Base-by-base conservation (phyloP, 2,888 invertebrate species). In the Sturmia bella region DNA sequence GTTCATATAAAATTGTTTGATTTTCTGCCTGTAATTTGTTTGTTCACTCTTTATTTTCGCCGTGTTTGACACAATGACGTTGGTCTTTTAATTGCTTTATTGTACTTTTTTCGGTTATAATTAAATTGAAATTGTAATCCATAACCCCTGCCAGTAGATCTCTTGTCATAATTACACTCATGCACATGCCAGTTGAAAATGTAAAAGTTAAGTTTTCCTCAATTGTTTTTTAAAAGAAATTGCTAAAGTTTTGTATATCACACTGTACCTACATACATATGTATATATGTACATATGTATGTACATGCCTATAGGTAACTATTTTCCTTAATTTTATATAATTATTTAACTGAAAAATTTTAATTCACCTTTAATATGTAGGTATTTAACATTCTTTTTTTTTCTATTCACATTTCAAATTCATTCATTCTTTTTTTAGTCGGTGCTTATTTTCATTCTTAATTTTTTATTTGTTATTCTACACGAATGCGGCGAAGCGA, bases 51-150 rank as follows among this genome's bases (percentile, higher is more conserved):
- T 56, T 43, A 32, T 32, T 64, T 82, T 82, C 74, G 74, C 78
- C 74, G 27, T 59, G 39, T 66, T 82, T 74, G 74, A 74, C 78
- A 74, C 78, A 78, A 78, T 78, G 82, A 82, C 78, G 78, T 82
- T 69, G 52, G 77, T 74, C 64, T 66, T 64, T 74, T 54, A 17
- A 54, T 72, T 68, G 41, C 54, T 69, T 59, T 15, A 50, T 59
- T 75, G 41, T 11, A 41, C 17, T 66, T 61, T 56, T 27, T 64
- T 48, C 17, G 54, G 45, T 41, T 45, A 61, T 15, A 68, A 56
- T 68, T 68, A 72, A 48, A 66, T 54, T 78, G 57, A 64, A 24
- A 70, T 39, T 27, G 52, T 57, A 63, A 57, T 17, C 74, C 56
- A 45, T 37, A 54, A 64, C 15, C 48, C 21, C 17, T 59, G 37